Base-by-base conservation (phyloP, 2,113 vertebrate genomes). In the Tachycineta bicolor region DNA sequence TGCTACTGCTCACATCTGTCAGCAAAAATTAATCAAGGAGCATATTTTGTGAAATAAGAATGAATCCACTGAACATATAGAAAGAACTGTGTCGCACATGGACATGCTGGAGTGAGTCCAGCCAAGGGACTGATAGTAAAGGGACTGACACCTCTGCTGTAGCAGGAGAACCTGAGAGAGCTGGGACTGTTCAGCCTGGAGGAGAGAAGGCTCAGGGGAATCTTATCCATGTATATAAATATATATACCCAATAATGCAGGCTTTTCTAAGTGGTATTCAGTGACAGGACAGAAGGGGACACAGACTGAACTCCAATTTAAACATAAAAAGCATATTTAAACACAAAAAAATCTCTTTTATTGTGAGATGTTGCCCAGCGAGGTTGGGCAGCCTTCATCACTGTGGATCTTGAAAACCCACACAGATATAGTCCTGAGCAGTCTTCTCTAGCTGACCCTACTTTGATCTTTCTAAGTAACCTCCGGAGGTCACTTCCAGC, bases 351-450 rank as follows among this genome's bases (percentile, higher is more conserved):
- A 46, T 5, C 1, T 26, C 39, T 46, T 74, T 75, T 63, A 20
- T 6, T 76, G 2, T 55, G 25, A 83, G 13, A 4, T 12, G 5
- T 31, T 88, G 28, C 52, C 34, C 14, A 76, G 18, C 0, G 1
- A 55, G 18, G 7, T 39, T 76, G 23, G 34, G 6, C 28, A 37
- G 39, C 63, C 39, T 89, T 19, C 8, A 5, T 76, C 7, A 1
- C 1, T 33, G 26, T 33, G 39, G 28, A 11, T 83, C 12, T 6
- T 71, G 33, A 76, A 56, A 88, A 47, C 39, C 6, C 0, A 1
- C 21, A 49, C 43, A 50, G 53, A 34, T 11, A 15, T 11, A 33
- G 24, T 31, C 44, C 41, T 76, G 82, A 74, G 25, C 62, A 79
- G 28, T 33, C 23, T 87, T 26, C 41, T 76, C 4, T 21, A 69